Evolutionary conservation across 2,888 invertebrate species (phyloP), one percentile per base, ranked within the genome.

Genomic region (Chloroclystis v-ata): DNA sequence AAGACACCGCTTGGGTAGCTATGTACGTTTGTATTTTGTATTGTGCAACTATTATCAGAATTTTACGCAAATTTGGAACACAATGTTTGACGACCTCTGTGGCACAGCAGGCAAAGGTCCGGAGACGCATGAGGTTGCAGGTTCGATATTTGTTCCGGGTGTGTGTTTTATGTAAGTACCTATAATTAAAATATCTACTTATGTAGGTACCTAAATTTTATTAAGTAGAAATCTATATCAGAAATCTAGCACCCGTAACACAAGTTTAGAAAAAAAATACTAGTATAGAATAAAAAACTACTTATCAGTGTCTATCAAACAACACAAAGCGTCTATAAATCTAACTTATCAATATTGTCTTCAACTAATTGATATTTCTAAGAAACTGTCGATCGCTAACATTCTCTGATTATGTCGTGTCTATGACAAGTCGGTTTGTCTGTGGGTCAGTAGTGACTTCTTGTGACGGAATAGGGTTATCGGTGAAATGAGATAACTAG

Each of bases 1-100:
- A 77, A 81, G 75, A 74, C 71, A 76, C 67, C 75, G 72, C 65
- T 75, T 68, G 67, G 28, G 29, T 47, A n/a, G 26, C 8, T 43
- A 35, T 38, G 13, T 45, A 24, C 30, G 13, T 47, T 38, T 33
- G 24, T 39, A 37, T 37, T 47, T 38, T 33, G 24, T 39, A 37
- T 37, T 43, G 40, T 35, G 41, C 29, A 39, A 39, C 12, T 33
- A 43, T 28, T 28, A 29, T 20, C 7, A 20, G 14, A 7, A 33
- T 1, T 33, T 33, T 10, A 14, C n/a, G 4, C 9, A 20, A 33
- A 33, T 5, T 16, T n/a, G n/a, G n/a, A n/a, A n/a, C n/a, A n/a
- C n/a, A n/a, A n/a, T n/a, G n/a, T n/a, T n/a, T n/a, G n/a, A n/a
- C n/a, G n/a, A n/a, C n/a, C n/a, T n/a, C n/a, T n/a, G n/a, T n/a